These are phyloP conservation scores for Drosophila mayaguana DNA, from an alignment of 2,888 invertebrate genomes.

Conservation along the genomic window DNA sequence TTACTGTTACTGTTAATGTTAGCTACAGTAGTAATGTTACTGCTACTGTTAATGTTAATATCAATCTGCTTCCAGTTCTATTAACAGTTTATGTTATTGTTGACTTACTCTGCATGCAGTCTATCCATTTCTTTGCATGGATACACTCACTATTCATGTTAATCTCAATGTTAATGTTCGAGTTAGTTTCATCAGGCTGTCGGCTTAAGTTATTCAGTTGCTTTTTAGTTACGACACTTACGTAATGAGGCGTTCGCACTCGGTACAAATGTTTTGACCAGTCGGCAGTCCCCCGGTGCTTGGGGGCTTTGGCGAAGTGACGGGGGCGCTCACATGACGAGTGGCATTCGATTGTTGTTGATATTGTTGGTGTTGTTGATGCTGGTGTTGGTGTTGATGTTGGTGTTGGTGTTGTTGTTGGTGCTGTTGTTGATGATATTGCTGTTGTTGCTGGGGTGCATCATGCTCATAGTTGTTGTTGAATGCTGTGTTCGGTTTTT, in stretches of 20 bases:
- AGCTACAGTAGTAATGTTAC: background rate
- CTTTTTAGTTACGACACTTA: slow-evolving; percentile 88
- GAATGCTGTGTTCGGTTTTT: slow-evolving; percentile 51
- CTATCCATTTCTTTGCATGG: background rate
- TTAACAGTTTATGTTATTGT: too few relatives aligned
- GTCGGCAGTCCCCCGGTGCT: slow-evolving; percentile 91
- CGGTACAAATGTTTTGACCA: slow-evolving; percentile 97
- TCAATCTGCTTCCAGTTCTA: too few relatives aligned
- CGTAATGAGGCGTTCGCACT: slow-evolving; percentile 99
- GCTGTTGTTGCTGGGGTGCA: slow-evolving; percentile 66
- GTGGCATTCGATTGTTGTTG: slow-evolving; percentile 77
- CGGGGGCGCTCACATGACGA: slow-evolving; percentile 91
- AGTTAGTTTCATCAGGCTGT: too few relatives aligned
- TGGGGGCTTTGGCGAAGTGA: slow-evolving; percentile 88
- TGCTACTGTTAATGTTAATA: background rate
- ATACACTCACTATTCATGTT: background rate
- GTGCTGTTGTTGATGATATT: slow-evolving; percentile 58
- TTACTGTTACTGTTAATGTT: background rate
- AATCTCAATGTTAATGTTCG: background rate
- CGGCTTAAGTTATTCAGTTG: background rate
- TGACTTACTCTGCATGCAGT: background rate
- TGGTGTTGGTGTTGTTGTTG: slow-evolving; percentile 60
- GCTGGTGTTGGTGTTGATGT: slow-evolving; percentile 63
- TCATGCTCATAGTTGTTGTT: slow-evolving; percentile 70
- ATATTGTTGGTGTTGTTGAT: slow-evolving; percentile 67